These are phyloP conservation scores for Paramuricea clavata DNA, from an alignment of 92 coral and sea anemone genomes.

Conservation along the genomic window DNA sequence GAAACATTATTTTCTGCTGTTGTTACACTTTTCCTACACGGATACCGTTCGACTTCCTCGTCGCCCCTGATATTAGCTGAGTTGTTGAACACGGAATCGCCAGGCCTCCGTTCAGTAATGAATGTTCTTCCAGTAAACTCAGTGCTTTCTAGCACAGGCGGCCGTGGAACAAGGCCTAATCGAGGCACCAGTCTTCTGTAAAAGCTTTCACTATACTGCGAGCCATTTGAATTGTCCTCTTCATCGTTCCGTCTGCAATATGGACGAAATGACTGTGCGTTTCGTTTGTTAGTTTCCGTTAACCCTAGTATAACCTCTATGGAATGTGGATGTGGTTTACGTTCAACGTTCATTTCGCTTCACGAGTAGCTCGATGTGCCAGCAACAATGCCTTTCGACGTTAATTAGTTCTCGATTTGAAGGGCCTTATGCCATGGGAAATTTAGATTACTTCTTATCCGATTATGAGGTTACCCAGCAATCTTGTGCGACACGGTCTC, in stretches of 20 bases:
- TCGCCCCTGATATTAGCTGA: neutral
- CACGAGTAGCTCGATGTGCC: neutral
- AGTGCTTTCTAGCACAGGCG: neutral
- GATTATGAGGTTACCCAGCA: slow-evolving; percentile 86
- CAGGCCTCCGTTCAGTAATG: neutral
- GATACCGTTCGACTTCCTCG: slow-evolving; percentile 2
- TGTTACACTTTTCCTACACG: neutral
- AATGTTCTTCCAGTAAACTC: neutral
- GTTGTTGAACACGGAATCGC: neutral
- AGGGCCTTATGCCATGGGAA: slow-evolving; percentile 37
- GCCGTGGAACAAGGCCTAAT: slow-evolving; percentile 39
- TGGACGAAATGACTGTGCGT: slow-evolving; percentile 43
- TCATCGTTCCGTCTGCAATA: slow-evolving; percentile 3
- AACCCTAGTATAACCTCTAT: slow-evolving; percentile 93
- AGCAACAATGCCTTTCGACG: slow-evolving; percentile 4
- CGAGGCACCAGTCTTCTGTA: slow-evolving; percentile 35
- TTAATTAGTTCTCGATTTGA: slow-evolving; percentile 5
- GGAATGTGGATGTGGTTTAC: slow-evolving; percentile 86
- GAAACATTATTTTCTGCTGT: neutral
- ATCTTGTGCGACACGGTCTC: slow-evolving; percentile 69
- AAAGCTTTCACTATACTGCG: neutral
- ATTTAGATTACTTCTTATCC: slow-evolving; percentile 78
- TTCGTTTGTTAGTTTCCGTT: slow-evolving; percentile 81
- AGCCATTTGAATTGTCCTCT: neutral
- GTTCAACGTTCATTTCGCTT: slow-evolving; percentile 74